These are phyloP conservation scores for Sisyra terminalis DNA, from an alignment of 2,888 invertebrate species.

Conservation along the genomic window DNA sequence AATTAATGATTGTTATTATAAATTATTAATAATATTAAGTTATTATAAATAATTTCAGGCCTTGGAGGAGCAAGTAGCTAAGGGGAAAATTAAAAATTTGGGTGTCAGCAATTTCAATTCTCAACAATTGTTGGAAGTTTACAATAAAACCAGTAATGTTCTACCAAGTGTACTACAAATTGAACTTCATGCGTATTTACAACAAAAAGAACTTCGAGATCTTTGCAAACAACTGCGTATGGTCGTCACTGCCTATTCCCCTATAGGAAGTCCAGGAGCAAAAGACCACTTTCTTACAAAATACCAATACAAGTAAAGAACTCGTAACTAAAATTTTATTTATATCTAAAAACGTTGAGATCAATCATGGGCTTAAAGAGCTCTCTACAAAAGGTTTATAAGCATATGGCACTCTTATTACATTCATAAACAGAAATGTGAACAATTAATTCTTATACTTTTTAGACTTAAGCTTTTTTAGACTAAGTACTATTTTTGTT, in stretches of 20 bases:
- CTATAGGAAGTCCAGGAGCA: constrained; percentile 55
- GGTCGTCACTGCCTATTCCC: constrained; percentile 51
- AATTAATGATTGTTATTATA: background rate
- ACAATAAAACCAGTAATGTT: constrained; percentile 35
- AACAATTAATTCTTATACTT: too few relatives aligned
- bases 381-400: too few relatives aligned
- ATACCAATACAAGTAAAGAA: constrained; percentile 39
- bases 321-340: too few relatives aligned
- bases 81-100: constrained; percentile 48
- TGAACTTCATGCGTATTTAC: constrained; percentile 62
- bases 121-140: constrained; percentile 45
- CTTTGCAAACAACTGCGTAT: constrained; percentile 46
- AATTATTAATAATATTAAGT: background rate
- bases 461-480: too few relatives aligned
- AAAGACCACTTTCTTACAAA: constrained; percentile 42
- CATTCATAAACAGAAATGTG: too few relatives aligned
- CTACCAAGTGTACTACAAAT: constrained; percentile 59
- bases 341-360: too few relatives aligned
- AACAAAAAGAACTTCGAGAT: constrained; percentile 44
- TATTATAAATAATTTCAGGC: too few relatives aligned
- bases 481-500: too few relatives aligned
- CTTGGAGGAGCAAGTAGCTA: constrained; percentile 46
- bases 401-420: too few relatives aligned
- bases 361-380: too few relatives aligned
- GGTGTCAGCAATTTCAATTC: constrained; percentile 69